Percentiles rank a stretch among this genome's conserved stretches.
Evolutionary conservation across 2,113 vertebrate genomes (phyloP).

Genomic region (Microtus montanus): DNA sequence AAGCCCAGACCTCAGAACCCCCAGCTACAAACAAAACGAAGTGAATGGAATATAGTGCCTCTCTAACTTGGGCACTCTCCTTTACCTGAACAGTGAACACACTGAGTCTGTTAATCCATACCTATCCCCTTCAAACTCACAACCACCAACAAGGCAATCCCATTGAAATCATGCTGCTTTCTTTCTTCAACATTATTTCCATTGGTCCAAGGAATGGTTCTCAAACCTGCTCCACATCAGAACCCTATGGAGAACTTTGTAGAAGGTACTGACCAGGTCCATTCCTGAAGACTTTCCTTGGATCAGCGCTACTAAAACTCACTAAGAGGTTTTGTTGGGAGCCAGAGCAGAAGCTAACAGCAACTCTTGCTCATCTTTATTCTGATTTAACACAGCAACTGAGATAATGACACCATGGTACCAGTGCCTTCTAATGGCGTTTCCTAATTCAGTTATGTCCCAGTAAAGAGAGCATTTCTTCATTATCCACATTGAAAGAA

Average conservation of each 20-base stretch:
- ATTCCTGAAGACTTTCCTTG: not conserved
- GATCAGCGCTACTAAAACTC: not conserved
- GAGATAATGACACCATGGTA: not conserved
- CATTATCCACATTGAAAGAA: not conserved
- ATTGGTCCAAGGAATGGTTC: not conserved
- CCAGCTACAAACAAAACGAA: not conserved
- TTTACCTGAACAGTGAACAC: not conserved
- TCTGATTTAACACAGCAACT: not conserved
- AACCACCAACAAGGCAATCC: not conserved
- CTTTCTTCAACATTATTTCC: not conserved
- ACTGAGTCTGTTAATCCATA: not conserved
- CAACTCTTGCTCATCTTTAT: not conserved
- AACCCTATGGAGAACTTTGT: not conserved
- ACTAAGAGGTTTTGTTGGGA: not conserved
- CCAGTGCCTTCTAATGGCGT: not conserved
- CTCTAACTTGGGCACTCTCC: not conserved
- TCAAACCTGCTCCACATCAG: not conserved
- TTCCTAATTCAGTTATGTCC: slow-evolving; percentile 20
- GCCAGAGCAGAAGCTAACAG: not conserved
- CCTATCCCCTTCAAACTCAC: not conserved
- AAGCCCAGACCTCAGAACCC: not conserved
- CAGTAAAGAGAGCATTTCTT: not conserved
- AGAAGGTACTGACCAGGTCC: not conserved
- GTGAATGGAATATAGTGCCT: not conserved
- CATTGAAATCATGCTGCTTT: slow-evolving; percentile 7